These are phyloP conservation scores for Oenanthe melanoleuca DNA, from an alignment of 2,113 vertebrate species.

Conservation along the genomic window DNA sequence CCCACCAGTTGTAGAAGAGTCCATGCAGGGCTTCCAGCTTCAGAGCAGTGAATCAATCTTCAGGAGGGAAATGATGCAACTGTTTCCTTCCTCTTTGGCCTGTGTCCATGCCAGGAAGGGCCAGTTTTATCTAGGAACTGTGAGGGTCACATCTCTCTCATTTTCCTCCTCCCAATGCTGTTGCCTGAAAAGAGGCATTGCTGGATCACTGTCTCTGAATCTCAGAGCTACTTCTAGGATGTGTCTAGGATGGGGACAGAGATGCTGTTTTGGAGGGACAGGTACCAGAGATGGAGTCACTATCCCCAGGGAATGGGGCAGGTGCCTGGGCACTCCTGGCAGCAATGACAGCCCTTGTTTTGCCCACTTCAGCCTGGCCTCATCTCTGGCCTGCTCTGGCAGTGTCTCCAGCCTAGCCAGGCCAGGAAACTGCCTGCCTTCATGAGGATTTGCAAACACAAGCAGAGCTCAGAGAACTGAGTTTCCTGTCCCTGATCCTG, in stretches of 20 bases:
- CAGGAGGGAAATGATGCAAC: background rate
- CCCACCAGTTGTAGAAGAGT: fast-evolving
- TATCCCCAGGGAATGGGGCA: background rate
- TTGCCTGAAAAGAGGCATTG: background rate
- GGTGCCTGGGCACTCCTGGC: background rate
- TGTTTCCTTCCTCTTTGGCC: slow-evolving; percentile 1
- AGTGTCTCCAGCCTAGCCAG: background rate
- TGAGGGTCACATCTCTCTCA: background rate
- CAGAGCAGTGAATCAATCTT: background rate
- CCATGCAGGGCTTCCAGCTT: background rate
- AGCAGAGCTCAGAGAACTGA: background rate
- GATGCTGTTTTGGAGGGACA: background rate
- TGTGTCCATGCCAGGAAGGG: background rate
- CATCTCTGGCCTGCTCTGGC: background rate
- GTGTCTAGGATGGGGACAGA: background rate
- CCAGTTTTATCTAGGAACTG: background rate
- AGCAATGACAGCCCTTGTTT: background rate
- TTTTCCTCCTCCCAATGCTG: background rate
- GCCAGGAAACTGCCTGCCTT: background rate
- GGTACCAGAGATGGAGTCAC: background rate
- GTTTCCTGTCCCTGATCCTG: slow-evolving; percentile 19
- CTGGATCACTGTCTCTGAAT: fast-evolving
- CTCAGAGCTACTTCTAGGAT: background rate
- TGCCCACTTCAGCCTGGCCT: background rate
- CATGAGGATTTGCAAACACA: background rate